Evolutionary conservation across 2,888 invertebrate genomes (phyloP).

Genomic region (Rotaria magnacalcarata): DNA sequence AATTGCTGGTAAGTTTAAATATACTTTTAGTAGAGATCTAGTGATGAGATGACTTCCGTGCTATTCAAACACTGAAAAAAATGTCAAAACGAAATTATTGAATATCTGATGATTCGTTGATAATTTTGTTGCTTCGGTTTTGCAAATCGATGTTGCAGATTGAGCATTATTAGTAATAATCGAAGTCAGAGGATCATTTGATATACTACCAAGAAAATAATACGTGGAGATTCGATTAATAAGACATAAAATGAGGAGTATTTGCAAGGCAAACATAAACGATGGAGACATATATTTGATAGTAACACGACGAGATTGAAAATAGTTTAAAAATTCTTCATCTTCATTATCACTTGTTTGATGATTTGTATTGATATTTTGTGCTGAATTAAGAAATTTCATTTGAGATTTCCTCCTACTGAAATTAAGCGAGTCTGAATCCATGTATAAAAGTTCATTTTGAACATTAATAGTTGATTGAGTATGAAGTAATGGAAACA

Average conservation of each 20-base stretch:
- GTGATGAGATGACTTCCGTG: no score
- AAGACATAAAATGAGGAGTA: background rate
- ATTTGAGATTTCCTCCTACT: background rate
- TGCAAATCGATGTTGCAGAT: background rate
- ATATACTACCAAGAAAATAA: background rate
- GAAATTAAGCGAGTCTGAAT: background rate
- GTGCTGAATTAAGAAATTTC: background rate
- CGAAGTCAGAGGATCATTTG: background rate
- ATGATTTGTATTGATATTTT: background rate
- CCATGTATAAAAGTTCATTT: background rate
- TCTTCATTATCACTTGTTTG: background rate
- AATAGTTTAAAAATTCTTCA: background rate
- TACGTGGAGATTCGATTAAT: background rate
- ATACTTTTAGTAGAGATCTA: no score
- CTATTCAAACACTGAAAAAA: background rate
- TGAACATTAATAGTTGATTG: background rate
- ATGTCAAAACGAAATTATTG: background rate
- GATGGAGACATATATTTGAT: background rate
- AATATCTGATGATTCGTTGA: background rate
- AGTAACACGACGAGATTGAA: background rate
- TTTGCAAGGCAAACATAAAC: background rate
- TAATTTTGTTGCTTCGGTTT: background rate
- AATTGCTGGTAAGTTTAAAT: no score
- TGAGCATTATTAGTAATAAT: background rate
- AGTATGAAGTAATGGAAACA: background rate